phyloP scores from a whole-genome alignment of 2,888 invertebrate genomes.

The Pharmacophagus antenor region DNA sequence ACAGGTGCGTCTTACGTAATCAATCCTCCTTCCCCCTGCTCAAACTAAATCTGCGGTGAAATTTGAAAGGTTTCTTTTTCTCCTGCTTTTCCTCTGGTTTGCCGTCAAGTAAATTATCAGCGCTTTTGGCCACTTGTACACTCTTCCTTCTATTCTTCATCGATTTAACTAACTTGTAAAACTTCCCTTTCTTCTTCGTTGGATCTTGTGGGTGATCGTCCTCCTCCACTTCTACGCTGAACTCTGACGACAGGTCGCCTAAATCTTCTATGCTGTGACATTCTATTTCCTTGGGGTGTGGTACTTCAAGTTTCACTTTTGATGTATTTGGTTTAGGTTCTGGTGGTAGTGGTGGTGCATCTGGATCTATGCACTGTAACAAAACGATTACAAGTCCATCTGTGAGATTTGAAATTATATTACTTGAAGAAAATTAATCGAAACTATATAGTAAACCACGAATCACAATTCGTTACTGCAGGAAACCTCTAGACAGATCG shows the following conservation, averaged over 20 bases:
- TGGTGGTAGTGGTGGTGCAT: slow-evolving; percentile 58
- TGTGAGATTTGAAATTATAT: background rate
- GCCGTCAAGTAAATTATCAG: slow-evolving; percentile 62
- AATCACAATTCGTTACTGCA: too few relatives aligned
- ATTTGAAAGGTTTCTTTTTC: slow-evolving; percentile 71
- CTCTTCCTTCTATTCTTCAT: slow-evolving; percentile 77
- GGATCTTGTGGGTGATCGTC: slow-evolving; percentile 61
- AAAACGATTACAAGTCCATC: background rate
- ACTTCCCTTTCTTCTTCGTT: slow-evolving; percentile 68
- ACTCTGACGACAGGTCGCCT: slow-evolving; percentile 75
- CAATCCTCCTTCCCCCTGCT: slow-evolving; percentile 71
- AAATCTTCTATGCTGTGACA: slow-evolving; percentile 73
- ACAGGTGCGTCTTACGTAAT: background rate
- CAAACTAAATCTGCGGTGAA: slow-evolving; percentile 71
- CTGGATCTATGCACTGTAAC: slow-evolving; percentile 71
- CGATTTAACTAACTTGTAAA: slow-evolving; percentile 71
- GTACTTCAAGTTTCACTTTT: slow-evolving; percentile 59
- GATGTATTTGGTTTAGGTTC: slow-evolving; percentile 67
- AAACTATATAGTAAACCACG: too few relatives aligned
- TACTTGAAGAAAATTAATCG: too few relatives aligned
- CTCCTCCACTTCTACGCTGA: slow-evolving; percentile 73
- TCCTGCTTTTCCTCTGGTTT: slow-evolving; percentile 64
- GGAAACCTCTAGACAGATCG: too few relatives aligned
- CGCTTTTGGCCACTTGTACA: slow-evolving; percentile 73
- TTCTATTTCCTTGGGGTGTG: slow-evolving; percentile 55